Percentiles rank a stretch among this genome's conserved stretches.
These are phyloP conservation scores for Dryobotodes eremita DNA, from an alignment of 2,888 invertebrate species.

Conservation along the genomic window DNA sequence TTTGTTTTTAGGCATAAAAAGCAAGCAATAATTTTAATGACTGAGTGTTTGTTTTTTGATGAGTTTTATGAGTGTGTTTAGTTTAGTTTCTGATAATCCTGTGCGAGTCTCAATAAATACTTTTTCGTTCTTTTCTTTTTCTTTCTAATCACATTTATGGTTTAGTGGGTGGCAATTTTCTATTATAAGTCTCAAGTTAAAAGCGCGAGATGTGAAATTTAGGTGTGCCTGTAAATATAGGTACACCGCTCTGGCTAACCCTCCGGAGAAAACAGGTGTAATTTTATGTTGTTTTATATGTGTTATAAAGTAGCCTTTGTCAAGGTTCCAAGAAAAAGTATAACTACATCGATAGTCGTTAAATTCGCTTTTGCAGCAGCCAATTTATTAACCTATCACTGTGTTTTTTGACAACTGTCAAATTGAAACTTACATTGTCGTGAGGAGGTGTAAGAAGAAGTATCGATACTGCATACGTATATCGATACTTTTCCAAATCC, in stretches of 20 bases:
- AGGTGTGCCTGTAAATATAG: neutral
- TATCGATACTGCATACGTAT: neutral
- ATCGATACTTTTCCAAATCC: constrained; percentile 10
- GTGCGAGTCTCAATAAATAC: no score
- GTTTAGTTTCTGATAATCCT: no score
- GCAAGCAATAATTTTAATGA: neutral
- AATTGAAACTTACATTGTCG: neutral
- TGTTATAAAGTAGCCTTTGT: no score
- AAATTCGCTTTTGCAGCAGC: neutral
- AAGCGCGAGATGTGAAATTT: neutral
- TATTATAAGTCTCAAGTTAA: neutral
- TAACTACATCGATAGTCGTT: neutral
- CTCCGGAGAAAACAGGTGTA: no score
- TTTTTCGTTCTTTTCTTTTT: no score
- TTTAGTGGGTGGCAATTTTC: neutral
- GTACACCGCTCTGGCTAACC: neutral
- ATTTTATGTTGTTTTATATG: no score
- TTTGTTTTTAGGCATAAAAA: no score
- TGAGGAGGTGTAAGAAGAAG: neutral
- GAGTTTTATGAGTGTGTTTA: no score
- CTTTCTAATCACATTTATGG: neutral
- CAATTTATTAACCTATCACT: neutral
- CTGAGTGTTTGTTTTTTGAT: no score
- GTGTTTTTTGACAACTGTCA: neutral
- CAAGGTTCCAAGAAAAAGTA: neutral